Evolutionary conservation across 37 sponge, comb jelly and placozoan species (phyloP).

Genomic region (Oscarella lobularis): DNA sequence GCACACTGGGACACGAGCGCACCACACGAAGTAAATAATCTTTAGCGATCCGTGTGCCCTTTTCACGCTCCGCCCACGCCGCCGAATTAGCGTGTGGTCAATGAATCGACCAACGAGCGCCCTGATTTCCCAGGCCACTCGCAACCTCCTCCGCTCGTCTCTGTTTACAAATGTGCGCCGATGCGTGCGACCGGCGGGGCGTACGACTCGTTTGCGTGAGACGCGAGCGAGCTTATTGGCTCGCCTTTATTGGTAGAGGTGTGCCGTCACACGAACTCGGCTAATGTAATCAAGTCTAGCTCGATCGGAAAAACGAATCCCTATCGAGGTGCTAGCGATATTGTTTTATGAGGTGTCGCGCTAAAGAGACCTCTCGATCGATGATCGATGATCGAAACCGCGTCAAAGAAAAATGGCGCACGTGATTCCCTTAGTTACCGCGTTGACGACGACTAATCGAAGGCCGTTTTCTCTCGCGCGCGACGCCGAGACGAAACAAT

Average conservation of each 20-base stretch:
- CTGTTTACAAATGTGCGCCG: not conserved
- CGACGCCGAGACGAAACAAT: no score
- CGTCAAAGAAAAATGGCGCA: no score
- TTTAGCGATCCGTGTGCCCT: not conserved
- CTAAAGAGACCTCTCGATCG: no score
- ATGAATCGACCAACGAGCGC: not conserved
- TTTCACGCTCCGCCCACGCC: not conserved
- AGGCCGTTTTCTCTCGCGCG: no score
- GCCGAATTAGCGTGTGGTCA: not conserved
- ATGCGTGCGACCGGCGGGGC: not conserved
- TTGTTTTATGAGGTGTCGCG: no score
- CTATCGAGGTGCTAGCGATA: no score
- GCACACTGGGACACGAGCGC: not conserved
- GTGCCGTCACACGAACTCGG: constrained; percentile 1
- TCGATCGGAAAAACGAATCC: no score
- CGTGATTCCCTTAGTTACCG: no score
- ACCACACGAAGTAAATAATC: not conserved
- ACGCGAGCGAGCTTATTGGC: not conserved
- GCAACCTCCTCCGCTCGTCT: not conserved
- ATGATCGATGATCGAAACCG: no score
- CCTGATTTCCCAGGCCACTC: not conserved
- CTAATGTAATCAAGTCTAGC: no score
- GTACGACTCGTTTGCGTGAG: not conserved
- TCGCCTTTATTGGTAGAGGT: not conserved
- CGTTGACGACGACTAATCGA: no score